phyloP scores from a whole-genome alignment of 2,888 invertebrate genomes.

The Clusia tigrina region DNA sequence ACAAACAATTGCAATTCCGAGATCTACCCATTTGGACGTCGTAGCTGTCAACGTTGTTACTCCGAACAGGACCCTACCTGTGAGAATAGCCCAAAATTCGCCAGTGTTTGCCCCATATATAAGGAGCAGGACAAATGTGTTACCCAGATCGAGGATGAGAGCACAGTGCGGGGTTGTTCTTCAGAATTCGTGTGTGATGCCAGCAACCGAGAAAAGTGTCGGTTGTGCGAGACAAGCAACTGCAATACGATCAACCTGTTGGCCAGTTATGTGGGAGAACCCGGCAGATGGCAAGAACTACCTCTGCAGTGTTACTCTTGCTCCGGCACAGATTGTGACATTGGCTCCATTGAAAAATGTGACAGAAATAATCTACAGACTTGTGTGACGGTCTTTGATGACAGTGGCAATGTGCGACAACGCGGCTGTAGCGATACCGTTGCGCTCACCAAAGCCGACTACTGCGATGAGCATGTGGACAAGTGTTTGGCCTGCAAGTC shows the following conservation, averaged over 20 bases:
- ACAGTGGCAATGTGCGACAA: conserved; percentile 39
- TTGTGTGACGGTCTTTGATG: conserved; percentile 52
- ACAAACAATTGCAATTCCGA: conserved; percentile 44
- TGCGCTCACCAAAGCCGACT: conserved; percentile 31
- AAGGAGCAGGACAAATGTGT: conserved; percentile 45
- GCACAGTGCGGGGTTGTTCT: conserved; percentile 50
- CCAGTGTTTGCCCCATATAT: conserved; percentile 45
- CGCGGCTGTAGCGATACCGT: conserved; percentile 57
- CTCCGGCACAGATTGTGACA: conserved; percentile 41
- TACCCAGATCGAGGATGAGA: conserved; percentile 43
- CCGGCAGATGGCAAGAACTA: conserved; percentile 58
- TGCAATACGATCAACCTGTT: conserved; percentile 51
- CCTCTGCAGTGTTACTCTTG: conserved; percentile 53
- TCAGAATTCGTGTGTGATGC: conserved; percentile 48
- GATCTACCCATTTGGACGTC: conserved; percentile 49
- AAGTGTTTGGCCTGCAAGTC: conserved; percentile 55
- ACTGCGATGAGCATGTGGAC: conserved; percentile 46
- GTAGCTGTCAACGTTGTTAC: conserved; percentile 50
- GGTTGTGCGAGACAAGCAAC: conserved; percentile 46
- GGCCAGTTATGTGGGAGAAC: conserved; percentile 46
- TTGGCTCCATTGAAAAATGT: conserved; percentile 36
- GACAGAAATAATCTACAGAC: conserved; percentile 51
- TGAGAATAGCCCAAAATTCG: conserved; percentile 37
- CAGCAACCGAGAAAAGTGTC: conserved; percentile 41
- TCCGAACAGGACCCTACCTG: conserved; percentile 44